Percentiles rank a stretch among this genome's conserved stretches.
Evolutionary conservation across 2,888 invertebrate species (phyloP).

Genomic region (Cephus spinipes): DNA sequence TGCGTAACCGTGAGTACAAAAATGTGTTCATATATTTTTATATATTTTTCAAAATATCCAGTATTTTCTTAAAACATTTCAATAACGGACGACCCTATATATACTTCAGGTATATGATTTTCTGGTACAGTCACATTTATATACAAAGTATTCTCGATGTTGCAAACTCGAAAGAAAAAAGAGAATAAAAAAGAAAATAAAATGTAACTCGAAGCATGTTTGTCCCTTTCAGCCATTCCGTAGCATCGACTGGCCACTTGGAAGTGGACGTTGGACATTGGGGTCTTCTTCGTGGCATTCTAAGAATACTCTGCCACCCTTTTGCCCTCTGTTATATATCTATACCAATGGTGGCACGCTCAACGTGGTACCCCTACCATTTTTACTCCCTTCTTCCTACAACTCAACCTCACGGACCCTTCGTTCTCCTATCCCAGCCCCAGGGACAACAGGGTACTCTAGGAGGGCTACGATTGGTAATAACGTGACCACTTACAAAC

Average conservation of each 20-base stretch:
- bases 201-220: slow-evolving; percentile 31
- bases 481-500: background rate
- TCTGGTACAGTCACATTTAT: background rate
- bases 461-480: background rate
- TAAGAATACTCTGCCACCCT: slow-evolving; percentile 37
- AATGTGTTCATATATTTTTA: background rate
- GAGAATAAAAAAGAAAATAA: slow-evolving; percentile 13
- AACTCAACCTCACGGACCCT: background rate
- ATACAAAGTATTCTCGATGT: slow-evolving; percentile 1
- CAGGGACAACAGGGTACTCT: background rate
- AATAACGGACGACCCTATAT: background rate
- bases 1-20: background rate
- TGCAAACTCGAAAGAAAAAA: slow-evolving; percentile 7
- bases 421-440: background rate
- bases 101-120: background rate
- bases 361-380: slow-evolving; percentile 12
- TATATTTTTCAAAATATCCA: background rate
- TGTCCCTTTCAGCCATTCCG: slow-evolving; percentile 38
- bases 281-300: slow-evolving; percentile 25
- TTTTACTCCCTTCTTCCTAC: background rate
- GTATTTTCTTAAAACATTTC: background rate
- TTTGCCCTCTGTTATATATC: slow-evolving; percentile 28
- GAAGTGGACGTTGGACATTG: background rate
- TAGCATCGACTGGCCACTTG: slow-evolving; percentile 21
- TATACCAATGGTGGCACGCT: slow-evolving; percentile 13